Conservation (phyloP, 2,888 invertebrate genomes). For the Lasioglossum malachurum region DNA sequence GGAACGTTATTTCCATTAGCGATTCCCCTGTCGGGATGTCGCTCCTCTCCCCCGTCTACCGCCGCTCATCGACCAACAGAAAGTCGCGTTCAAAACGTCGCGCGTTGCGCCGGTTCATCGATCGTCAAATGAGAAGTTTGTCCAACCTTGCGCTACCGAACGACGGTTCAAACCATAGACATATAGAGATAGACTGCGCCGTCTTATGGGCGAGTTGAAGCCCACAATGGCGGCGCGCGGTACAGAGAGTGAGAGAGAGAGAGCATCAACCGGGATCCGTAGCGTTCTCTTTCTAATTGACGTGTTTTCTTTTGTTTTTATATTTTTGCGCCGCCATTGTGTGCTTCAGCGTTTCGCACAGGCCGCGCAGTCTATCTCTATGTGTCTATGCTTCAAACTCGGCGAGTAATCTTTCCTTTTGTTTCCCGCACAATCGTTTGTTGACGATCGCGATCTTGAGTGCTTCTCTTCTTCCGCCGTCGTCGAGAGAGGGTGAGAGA, state of each 20-base stretch:
- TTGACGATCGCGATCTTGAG: not conserved
- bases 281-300: no score
- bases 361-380: no score
- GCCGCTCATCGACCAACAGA: not conserved
- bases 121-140: not conserved
- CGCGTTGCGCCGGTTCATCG: not conserved
- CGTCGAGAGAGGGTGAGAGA: no score
- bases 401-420: conserved; percentile 70
- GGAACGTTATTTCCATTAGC: conserved; percentile 75
- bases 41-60: not conserved
- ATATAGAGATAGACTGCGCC: no score
- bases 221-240: no score
- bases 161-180: not conserved
- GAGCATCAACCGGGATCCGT: no score
- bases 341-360: no score
- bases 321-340: no score
- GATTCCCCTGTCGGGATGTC: conserved; percentile 57
- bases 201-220: no score
- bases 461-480: not conserved
- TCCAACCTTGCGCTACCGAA: not conserved
- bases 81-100: not conserved
- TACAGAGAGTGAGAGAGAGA: no score
- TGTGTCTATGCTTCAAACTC: no score
- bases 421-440: not conserved
- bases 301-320: no score